Evolutionary conservation across 2,888 invertebrate species (phyloP).

Genomic region (Drosophila conformis): DNA sequence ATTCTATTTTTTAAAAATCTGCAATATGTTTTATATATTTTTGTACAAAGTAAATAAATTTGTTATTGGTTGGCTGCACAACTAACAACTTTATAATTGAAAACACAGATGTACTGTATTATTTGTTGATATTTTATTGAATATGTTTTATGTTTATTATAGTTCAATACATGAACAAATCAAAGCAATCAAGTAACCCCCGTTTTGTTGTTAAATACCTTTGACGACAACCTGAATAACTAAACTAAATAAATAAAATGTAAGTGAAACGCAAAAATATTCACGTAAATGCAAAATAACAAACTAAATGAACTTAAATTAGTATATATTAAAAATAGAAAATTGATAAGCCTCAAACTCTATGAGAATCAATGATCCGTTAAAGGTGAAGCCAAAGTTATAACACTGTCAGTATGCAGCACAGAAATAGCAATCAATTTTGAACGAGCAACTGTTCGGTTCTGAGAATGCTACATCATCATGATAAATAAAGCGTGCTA

Average conservation of each 20-base stretch:
- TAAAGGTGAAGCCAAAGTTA: conserved; percentile 51
- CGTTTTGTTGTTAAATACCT: neutral
- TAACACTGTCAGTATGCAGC: conserved; percentile 47
- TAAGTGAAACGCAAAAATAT: neutral
- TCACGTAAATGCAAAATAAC: neutral
- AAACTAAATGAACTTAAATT: neutral
- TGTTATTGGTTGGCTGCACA: neutral
- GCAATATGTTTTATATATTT: neutral
- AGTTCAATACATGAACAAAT: neutral
- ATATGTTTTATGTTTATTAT: neutral
- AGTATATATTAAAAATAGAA: neutral
- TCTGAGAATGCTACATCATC: conserved; percentile 21
- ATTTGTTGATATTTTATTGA: neutral
- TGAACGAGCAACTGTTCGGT: conserved; percentile 31
- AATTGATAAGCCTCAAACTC: neutral
- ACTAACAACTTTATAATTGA: neutral
- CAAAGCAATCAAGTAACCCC: neutral
- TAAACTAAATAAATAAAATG: too few species aligned
- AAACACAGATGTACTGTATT: neutral
- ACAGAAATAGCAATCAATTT: conserved; percentile 32
- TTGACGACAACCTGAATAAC: too few species aligned
- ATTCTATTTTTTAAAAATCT: conserved; percentile 12
- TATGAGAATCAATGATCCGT: conserved; percentile 3
- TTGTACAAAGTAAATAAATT: too few species aligned
- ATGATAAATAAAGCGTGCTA: conserved; percentile 41